These are phyloP conservation scores for Tenodera sinensis DNA, from an alignment of 2,888 invertebrate species.

Conservation along the genomic window DNA sequence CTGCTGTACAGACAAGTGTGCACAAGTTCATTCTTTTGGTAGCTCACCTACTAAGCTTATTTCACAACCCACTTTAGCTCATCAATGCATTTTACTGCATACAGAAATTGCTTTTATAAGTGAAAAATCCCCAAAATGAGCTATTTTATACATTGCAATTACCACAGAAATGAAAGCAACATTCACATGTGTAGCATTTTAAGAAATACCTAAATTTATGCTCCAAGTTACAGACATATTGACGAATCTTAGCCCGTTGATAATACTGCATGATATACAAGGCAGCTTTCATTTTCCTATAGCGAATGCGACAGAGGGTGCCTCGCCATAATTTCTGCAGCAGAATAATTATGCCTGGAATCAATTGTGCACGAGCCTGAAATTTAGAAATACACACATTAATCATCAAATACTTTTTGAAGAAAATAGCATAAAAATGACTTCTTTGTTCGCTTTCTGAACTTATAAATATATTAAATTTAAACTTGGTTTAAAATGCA, in stretches of 20 bases:
- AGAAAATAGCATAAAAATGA: too few relatives aligned
- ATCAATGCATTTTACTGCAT: too few relatives aligned
- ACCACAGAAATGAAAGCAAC: too few relatives aligned
- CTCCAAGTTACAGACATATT: constrained; percentile 64
- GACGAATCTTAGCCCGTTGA: constrained; percentile 69
- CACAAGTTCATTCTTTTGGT: too few relatives aligned
- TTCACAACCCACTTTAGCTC: too few relatives aligned
- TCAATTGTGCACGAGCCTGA: constrained; percentile 72
- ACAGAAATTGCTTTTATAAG: too few relatives aligned
- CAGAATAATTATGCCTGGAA: constrained; percentile 87
- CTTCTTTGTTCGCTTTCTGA: too few relatives aligned
- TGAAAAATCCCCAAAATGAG: too few relatives aligned
- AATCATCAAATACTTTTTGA: background rate
- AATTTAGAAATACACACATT: constrained; percentile 26
- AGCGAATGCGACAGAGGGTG: constrained; percentile 69
- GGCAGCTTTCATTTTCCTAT: constrained; percentile 82
- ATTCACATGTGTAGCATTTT: too few relatives aligned
- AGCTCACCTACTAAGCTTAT: too few relatives aligned
- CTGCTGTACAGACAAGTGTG: too few relatives aligned
- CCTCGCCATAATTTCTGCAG: constrained; percentile 96
- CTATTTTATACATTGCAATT: too few relatives aligned
- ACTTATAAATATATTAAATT: background rate
- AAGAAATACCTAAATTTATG: constrained; percentile 53
- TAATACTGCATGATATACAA: constrained; percentile 77
- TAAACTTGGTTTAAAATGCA: background rate